phyloP scores from a whole-genome alignment of 2,113 vertebrate genomes.

The Chaenogobius annularis region DNA sequence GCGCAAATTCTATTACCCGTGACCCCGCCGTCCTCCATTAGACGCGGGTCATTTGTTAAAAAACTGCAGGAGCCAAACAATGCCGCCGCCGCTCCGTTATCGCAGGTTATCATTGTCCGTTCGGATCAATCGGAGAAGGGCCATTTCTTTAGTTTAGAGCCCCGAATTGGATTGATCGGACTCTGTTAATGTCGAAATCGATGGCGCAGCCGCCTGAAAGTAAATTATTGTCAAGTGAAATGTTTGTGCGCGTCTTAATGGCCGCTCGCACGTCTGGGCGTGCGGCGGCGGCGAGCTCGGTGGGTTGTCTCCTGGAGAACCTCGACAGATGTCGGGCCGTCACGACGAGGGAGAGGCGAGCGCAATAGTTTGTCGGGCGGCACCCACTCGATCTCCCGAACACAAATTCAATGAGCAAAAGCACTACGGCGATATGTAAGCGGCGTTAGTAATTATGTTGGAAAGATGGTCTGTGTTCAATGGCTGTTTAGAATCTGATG shows the following conservation, averaged over 20 bases:
- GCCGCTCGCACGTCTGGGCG: slow-evolving; percentile 42
- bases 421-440: background rate
- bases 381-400: slow-evolving; percentile 34
- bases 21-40: slow-evolving; percentile 79
- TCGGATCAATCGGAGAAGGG: slow-evolving; percentile 70
- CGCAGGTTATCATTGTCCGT: slow-evolving; percentile 73
- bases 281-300: slow-evolving; percentile 35
- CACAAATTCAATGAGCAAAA: background rate
- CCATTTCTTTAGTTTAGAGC: slow-evolving; percentile 73
- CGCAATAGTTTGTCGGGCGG: slow-evolving; percentile 26
- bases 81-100: slow-evolving; percentile 75
- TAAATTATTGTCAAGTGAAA: slow-evolving; percentile 70
- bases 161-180: slow-evolving; percentile 79
- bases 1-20: slow-evolving; percentile 79
- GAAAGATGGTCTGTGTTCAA: no score
- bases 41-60: slow-evolving; percentile 81
- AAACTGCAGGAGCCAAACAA: slow-evolving; percentile 78
- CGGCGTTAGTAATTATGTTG: background rate
- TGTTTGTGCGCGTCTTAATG: slow-evolving; percentile 74
- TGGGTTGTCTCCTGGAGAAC: slow-evolving; percentile 40
- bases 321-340: slow-evolving; percentile 34
- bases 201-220: slow-evolving; percentile 75
- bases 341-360: background rate
- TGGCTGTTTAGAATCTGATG: no score
- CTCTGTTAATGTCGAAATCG: slow-evolving; percentile 79